These are phyloP conservation scores for Helicoverpa armigera DNA, from an alignment of 1,140 invertebrate species.

Conservation along the genomic window DNA sequence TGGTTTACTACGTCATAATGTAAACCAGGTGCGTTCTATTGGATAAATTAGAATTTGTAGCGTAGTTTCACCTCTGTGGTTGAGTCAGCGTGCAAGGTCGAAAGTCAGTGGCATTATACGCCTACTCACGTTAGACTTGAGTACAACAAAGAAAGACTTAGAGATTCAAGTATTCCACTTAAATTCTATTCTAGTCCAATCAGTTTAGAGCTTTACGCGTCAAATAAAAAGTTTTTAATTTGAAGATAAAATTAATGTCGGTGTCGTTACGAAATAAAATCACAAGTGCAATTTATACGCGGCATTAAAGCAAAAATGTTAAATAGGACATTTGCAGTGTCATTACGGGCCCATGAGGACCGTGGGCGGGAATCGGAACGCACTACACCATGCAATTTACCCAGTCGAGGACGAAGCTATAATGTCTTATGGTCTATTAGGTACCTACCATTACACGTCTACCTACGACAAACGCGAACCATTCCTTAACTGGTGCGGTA, in stretches of 20 bases:
- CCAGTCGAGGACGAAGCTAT: slow-evolving; percentile 54
- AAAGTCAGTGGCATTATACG: slow-evolving; percentile 18
- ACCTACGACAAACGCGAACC: slow-evolving; percentile 12
- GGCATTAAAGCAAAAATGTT: slow-evolving; percentile 43
- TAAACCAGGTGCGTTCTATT: background rate
- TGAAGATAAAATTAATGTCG: background rate
- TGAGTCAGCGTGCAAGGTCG: slow-evolving; percentile 25
- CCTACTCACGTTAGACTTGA: background rate
- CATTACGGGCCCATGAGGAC: slow-evolving; percentile 56
- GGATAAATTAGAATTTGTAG: slow-evolving; percentile 8
- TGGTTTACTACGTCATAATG: slow-evolving; percentile 15
- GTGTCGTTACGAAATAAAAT: background rate
- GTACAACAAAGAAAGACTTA: slow-evolving; percentile 1
- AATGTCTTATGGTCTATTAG: slow-evolving; percentile 49
- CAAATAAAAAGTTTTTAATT: no score
- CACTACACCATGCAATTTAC: slow-evolving; percentile 71
- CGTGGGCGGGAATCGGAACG: slow-evolving; percentile 65
- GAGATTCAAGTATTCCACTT: background rate
- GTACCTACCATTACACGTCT: slow-evolving; percentile 30
- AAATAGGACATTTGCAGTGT: slow-evolving; percentile 57
- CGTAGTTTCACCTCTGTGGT: background rate
- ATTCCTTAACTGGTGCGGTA: slow-evolving; percentile 20
- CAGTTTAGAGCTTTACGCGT: background rate
- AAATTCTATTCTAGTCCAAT: background rate
- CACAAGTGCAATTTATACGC: background rate